Conservation (phyloP, 2,113 vertebrate species). For the Trematomus loennbergii region DNA sequence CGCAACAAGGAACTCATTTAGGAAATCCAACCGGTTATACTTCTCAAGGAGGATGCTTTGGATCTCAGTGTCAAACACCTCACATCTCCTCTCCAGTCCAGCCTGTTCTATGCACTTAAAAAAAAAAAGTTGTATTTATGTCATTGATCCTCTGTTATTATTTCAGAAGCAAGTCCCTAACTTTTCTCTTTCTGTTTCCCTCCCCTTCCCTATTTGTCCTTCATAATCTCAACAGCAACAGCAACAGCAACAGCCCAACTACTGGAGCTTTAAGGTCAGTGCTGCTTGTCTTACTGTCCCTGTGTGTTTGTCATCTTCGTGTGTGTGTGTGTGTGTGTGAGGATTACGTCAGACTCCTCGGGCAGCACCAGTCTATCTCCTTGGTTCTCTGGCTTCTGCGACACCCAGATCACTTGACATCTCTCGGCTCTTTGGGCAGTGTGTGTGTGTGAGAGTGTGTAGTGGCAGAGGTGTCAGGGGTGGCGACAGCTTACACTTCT, state of each 20-base stretch:
- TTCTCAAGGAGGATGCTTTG: neutral
- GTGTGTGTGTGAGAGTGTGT: slow-evolving; percentile 7
- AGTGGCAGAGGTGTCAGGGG: slow-evolving; percentile 37
- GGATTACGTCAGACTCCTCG: slow-evolving; percentile 23
- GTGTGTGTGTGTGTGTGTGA: neutral
- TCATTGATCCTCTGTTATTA: neutral
- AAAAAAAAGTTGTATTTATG: neutral
- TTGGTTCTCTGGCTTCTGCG: slow-evolving; percentile 29
- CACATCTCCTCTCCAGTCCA: neutral
- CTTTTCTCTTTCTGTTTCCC: slow-evolving; percentile 36
- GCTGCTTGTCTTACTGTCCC: slow-evolving; percentile 78
- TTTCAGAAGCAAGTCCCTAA: slow-evolving; percentile 32
- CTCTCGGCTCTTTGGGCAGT: slow-evolving; percentile 15
- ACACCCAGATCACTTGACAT: slow-evolving; percentile 47
- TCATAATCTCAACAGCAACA: slow-evolving; percentile 83
- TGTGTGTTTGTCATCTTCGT: slow-evolving; percentile 35
- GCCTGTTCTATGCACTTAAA: neutral
- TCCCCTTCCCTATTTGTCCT: slow-evolving; percentile 37
- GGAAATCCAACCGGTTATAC: neutral
- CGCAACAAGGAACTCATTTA: neutral
- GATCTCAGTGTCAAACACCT: neutral
- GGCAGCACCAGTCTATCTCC: slow-evolving; percentile 45
- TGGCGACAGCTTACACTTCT: slow-evolving; percentile 66
- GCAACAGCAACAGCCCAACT: slow-evolving; percentile 93
- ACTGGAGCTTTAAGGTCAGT: slow-evolving; percentile 99